A percentile compares a stretch with the other conserved stretches of the same genome.
These are phyloP conservation scores for Phalanger gymnotis DNA, from an alignment of 2,797 vertebrate genomes.

Conservation along the genomic window DNA sequence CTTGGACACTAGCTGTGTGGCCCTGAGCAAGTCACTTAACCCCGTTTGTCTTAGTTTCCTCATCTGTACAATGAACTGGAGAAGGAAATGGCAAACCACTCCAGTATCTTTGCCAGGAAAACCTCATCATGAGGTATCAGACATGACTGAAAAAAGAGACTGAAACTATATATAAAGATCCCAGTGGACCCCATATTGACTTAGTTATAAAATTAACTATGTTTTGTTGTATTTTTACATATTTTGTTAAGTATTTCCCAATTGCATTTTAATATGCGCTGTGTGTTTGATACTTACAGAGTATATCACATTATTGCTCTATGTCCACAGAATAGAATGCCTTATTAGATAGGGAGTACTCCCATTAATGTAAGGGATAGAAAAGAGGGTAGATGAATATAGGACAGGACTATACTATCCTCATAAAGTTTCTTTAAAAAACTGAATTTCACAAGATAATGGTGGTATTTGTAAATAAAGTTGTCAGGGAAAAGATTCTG, in stretches of 20 bases:
- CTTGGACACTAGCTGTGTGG: neutral
- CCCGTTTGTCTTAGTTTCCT: neutral
- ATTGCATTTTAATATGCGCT: neutral
- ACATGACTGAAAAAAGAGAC: neutral
- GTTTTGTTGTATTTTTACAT: neutral
- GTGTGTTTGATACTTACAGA: neutral
- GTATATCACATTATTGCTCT: neutral
- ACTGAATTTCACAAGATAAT: neutral
- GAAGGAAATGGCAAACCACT: neutral
- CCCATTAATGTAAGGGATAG: neutral
- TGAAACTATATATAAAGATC: neutral
- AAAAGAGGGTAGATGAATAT: neutral
- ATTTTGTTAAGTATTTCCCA: neutral
- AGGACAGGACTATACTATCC: neutral
- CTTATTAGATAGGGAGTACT: neutral
- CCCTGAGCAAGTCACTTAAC: neutral
- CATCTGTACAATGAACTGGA: neutral
- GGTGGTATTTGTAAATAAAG: neutral
- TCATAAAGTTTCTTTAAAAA: neutral
- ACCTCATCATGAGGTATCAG: neutral
- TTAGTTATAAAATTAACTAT: neutral
- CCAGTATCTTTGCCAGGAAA: neutral
- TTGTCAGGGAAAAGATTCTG: neutral
- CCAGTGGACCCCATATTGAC: neutral
- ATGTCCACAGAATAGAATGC: neutral